Evolutionary conservation across 2,797 vertebrate genomes (phyloP).

Genomic region (Sebastes vulpes): DNA sequence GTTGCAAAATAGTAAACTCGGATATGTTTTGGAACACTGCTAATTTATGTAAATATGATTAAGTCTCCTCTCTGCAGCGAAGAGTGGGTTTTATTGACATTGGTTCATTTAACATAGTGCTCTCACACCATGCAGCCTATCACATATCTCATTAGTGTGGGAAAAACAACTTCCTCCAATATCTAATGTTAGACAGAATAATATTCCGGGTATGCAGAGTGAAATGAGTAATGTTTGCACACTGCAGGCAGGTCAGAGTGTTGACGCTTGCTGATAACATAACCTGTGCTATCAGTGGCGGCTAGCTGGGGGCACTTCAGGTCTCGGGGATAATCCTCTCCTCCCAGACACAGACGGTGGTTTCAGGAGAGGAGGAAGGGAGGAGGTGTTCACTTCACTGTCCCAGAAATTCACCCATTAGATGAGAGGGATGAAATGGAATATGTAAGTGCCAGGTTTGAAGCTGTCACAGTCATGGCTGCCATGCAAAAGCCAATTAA

Average conservation of each 20-base stretch:
- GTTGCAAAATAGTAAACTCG: constrained; percentile 11
- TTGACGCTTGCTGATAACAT: constrained; percentile 5
- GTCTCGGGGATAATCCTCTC: constrained; percentile 47
- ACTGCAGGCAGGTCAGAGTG: constrained; percentile 7
- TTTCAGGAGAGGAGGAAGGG: constrained; percentile 22
- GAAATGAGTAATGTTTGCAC: constrained; percentile 22
- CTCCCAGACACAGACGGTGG: constrained; percentile 35
- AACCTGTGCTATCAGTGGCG: constrained; percentile 24
- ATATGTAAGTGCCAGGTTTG: constrained; percentile 60
- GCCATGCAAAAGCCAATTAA: constrained; percentile 68
- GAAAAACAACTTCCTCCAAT: constrained; percentile 38
- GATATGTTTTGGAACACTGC: constrained; percentile 40
- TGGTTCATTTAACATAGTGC: constrained; percentile 62
- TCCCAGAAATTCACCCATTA: constrained; percentile 61
- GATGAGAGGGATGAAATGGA: constrained; percentile 62
- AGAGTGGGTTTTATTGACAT: constrained; percentile 52
- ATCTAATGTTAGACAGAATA: constrained; percentile 28
- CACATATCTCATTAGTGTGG: constrained; percentile 53
- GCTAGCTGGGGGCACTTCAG: constrained; percentile 35
- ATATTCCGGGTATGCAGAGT: constrained; percentile 7
- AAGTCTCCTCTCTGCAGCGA: constrained; percentile 26
- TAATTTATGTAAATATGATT: constrained; percentile 63
- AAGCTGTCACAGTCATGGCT: constrained; percentile 57
- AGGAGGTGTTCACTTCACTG: constrained; percentile 34
- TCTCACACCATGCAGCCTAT: constrained; percentile 36